phyloP scores from a whole-genome alignment of 1,140 invertebrate species.

The Formica selysi region DNA sequence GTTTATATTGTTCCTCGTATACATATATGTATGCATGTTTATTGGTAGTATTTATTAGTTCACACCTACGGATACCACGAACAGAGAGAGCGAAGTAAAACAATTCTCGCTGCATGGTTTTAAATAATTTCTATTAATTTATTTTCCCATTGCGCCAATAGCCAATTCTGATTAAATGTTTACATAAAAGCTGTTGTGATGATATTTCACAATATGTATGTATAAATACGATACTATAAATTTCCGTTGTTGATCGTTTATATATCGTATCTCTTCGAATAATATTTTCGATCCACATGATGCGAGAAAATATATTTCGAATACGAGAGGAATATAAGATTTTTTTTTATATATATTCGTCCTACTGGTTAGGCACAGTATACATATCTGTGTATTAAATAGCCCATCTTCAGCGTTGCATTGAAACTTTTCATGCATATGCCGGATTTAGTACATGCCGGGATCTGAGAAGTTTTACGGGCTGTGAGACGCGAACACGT shows the following conservation, averaged over 20 bases:
- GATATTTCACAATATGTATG: conserved; percentile 6
- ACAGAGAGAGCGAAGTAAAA: conserved; percentile 10
- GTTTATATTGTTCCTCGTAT: neutral
- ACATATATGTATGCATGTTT: conserved; percentile 6
- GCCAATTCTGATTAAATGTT: conserved; percentile 30
- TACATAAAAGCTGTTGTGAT: neutral
- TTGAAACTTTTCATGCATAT: conserved; percentile 60
- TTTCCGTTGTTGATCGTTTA: neutral
- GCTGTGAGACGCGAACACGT: conserved; percentile 46
- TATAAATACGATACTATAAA: conserved; percentile 21
- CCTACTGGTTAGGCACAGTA: conserved; percentile 40
- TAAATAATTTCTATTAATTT: conserved; percentile 11
- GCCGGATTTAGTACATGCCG: conserved; percentile 19
- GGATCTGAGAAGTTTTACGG: neutral
- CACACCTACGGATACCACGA: neutral
- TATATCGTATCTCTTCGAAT: conserved; percentile 50
- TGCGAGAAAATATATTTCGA: conserved; percentile 20
- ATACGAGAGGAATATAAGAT: neutral
- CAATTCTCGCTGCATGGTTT: conserved; percentile 19
- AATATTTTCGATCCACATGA: conserved; percentile 47
- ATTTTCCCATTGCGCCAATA: neutral
- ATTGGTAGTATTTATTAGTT: conserved; percentile 31
- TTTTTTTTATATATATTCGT: neutral
- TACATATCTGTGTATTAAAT: conserved; percentile 65
- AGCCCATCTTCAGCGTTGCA: conserved; percentile 3